Conservation (phyloP, 1,140 invertebrate genomes). For the Bactericera cockerelli region DNA sequence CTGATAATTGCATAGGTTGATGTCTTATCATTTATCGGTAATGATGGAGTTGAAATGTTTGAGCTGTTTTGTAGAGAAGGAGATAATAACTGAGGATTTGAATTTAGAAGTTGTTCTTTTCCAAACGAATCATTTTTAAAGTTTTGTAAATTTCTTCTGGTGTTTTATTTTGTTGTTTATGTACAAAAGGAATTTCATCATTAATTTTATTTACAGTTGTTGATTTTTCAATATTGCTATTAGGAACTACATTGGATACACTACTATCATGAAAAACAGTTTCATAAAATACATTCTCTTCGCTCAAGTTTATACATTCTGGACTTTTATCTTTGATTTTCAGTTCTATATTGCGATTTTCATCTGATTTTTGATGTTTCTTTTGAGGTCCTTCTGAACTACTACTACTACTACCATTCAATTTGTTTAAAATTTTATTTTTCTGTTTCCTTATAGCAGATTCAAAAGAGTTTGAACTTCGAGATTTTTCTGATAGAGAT, state of each 20-base stretch:
- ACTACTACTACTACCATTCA: neutral
- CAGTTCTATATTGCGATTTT: neutral
- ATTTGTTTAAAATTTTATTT: neutral
- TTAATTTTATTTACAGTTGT: neutral
- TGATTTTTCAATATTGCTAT: neutral
- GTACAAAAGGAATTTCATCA: neutral
- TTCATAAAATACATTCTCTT: constrained; percentile 5
- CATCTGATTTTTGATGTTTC: too few species aligned
- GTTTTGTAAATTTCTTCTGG: constrained; percentile 5
- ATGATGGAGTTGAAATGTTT: neutral
- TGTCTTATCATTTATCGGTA: neutral
- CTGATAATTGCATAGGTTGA: neutral
- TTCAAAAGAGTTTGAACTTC: neutral
- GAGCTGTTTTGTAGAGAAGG: neutral
- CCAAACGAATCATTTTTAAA: neutral
- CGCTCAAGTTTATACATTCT: neutral
- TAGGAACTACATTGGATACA: neutral
- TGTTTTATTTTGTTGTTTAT: neutral
- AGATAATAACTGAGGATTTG: neutral
- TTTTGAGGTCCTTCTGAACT: neutral
- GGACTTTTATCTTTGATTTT: neutral
- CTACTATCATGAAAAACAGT: constrained; percentile 3
- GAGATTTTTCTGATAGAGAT: too few species aligned
- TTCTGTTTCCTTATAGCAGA: neutral
- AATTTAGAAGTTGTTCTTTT: neutral